Evolutionary conservation across 2,888 invertebrate species (phyloP).

Genomic region (Onthophagus sagittarius): DNA sequence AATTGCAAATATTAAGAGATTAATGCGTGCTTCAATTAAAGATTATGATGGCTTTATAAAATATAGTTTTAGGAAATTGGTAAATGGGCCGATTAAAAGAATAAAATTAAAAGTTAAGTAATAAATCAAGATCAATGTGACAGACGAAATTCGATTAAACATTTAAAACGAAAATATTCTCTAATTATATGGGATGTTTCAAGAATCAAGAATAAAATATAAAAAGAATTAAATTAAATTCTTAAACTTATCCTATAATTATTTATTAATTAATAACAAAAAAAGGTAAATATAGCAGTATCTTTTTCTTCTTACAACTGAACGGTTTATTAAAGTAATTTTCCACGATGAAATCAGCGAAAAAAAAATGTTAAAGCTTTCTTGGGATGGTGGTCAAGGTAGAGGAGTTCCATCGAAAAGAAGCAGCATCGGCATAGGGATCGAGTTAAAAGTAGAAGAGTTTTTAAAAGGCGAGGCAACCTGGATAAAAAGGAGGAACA

Average conservation of each 20-base stretch:
- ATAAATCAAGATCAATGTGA: neutral
- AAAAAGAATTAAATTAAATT: neutral
- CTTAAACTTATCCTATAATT: neutral
- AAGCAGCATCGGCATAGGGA: neutral
- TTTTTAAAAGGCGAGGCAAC: neutral
- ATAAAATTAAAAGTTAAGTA: neutral
- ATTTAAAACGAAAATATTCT: neutral
- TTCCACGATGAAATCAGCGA: slow-evolving; percentile 9
- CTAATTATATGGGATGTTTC: too few species aligned
- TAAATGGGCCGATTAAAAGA: neutral
- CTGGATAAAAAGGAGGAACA: neutral
- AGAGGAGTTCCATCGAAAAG: neutral
- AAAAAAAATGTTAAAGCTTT: neutral
- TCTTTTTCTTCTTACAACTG: neutral
- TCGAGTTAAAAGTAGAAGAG: neutral
- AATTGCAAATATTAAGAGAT: neutral
- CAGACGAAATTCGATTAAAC: neutral
- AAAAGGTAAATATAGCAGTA: neutral
- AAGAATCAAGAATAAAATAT: too few species aligned
- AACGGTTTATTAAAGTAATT: neutral
- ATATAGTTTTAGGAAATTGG: neutral
- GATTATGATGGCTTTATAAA: neutral
- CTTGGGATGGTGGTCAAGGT: neutral
- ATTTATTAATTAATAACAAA: neutral
- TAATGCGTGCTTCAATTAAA: neutral